Base-by-base conservation (phyloP, 2,888 invertebrate genomes). In the Pristionchus japonicus region DNA sequence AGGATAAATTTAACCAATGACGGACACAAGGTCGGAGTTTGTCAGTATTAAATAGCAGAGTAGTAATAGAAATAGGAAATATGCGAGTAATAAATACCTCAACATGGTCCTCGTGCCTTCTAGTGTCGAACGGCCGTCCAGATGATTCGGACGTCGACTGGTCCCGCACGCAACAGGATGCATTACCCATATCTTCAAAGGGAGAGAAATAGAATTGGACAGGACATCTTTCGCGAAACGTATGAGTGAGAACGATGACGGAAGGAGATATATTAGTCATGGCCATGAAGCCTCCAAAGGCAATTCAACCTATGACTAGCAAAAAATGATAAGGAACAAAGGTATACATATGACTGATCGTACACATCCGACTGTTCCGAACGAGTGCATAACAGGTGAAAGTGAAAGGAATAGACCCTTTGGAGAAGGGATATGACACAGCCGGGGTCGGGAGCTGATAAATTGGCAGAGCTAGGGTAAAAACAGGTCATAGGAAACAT, bases 121-220 rank as follows among this genome's bases (percentile, higher is more conserved):
- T 61, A 3, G 67, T 34, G 20, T 70, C 61, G 9, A 86, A 49
- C 31, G 77, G 34, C 17, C 70, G 87, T 20, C 61, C 77, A 13
- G 52, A 57, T 7, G 52, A 57, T 37, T 67, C 57, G 13, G 87
- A 61, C n/a, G 91, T 89, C 89, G 90, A 90, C 88, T 90, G 90
- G 67, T 89, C 90, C 87, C 91, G 89, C 84, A 92, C 88, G 64
- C 92, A 92, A 88, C 92, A 92, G 31, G 90, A 90, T 27, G 91
- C 91, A 90, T 92, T 92, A 86, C 92, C 92, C 92, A 92, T 92
- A 2, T 52, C 88, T 47, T 52, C 9, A 77, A 64, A 27, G n/a
- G 40, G 34, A 49, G n/a, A 11, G 17, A 64, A 64, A 9, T 27
- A 52, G 52, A 52, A 27, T 4, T 47, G 43, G 43, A 27, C 47